Percentiles rank a stretch among this genome's conserved stretches.
Conservation (phyloP, 2,113 vertebrate genomes). For the Leucosticte australis region DNA sequence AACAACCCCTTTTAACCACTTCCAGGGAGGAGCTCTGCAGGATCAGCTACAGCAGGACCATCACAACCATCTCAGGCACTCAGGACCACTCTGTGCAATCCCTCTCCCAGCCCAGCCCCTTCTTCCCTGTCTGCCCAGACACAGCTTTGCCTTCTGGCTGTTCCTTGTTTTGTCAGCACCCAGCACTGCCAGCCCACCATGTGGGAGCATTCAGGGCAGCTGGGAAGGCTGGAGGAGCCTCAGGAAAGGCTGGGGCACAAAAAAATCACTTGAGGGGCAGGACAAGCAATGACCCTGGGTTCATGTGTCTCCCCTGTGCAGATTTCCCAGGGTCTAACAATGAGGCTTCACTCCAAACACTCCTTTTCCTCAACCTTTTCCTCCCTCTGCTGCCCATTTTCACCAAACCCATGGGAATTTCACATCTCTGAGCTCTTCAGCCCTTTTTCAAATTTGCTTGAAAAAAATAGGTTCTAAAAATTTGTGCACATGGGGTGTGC, state of each 20-base stretch:
- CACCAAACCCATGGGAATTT: background rate
- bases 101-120: background rate
- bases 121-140: background rate
- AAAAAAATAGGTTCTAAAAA: background rate
- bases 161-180: background rate
- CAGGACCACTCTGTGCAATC: background rate
- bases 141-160: background rate
- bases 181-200: accelerated
- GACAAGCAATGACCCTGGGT: background rate
- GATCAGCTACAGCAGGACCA: background rate
- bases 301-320: background rate
- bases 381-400: background rate
- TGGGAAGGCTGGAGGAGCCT: background rate
- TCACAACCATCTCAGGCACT: background rate
- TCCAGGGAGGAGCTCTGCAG: background rate
- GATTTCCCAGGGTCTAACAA: background rate
- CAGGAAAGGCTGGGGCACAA: background rate
- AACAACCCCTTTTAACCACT: background rate
- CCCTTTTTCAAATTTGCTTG: background rate
- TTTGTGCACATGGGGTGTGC: accelerated
- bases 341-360: background rate
- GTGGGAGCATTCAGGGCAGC: background rate
- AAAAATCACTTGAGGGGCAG: background rate
- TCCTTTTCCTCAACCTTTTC: background rate
- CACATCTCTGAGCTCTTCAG: background rate